Conservation (phyloP, 2,113 vertebrate species). For the Prionailurus viverrinus region DNA sequence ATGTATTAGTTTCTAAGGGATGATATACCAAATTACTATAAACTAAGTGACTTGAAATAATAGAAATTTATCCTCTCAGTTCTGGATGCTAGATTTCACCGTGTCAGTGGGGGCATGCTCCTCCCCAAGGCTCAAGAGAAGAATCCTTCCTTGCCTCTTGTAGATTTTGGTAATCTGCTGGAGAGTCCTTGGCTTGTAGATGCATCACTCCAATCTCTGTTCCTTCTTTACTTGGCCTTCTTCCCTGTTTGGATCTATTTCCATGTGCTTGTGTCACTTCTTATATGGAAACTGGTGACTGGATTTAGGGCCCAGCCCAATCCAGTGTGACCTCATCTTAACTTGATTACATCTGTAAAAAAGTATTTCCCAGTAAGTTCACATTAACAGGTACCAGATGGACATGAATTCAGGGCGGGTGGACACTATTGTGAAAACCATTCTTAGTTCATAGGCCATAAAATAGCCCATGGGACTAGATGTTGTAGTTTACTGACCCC, state of each 20-base stretch:
- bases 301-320: neutral
- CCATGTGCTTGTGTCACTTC: neutral
- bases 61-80: neutral
- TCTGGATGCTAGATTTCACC: neutral
- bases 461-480: neutral
- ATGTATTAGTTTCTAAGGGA: neutral
- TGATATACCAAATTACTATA: neutral
- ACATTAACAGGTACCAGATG: neutral
- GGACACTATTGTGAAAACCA: neutral
- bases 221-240: neutral
- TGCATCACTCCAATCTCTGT: neutral
- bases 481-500: neutral
- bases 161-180: neutral
- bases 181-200: neutral
- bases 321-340: neutral
- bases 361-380: neutral
- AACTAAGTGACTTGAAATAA: neutral
- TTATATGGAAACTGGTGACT: neutral
- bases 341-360: neutral
- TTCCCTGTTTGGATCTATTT: neutral
- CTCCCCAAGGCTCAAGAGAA: neutral
- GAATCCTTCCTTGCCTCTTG: neutral
- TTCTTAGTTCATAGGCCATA: neutral
- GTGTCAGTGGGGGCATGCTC: neutral
- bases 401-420: neutral